These are phyloP conservation scores for Leptopterna dolabrata DNA, from an alignment of 2,888 invertebrate genomes.

Conservation along the genomic window DNA sequence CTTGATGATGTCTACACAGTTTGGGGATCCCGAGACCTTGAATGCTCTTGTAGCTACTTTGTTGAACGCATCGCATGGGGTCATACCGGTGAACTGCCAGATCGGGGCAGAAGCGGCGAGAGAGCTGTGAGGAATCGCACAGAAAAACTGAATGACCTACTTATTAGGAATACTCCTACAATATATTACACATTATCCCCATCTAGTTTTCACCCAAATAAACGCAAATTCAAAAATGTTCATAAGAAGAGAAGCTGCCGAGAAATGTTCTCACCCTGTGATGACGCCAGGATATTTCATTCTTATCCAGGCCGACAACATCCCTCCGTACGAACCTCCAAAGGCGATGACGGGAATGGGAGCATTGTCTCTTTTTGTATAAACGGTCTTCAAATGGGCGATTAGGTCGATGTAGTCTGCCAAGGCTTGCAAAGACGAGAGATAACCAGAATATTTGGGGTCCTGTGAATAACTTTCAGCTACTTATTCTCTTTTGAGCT, in stretches of 20 bases:
- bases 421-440: constrained; percentile 91
- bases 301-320: constrained; percentile 95
- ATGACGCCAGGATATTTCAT: constrained; percentile 94
- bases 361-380: constrained; percentile 65
- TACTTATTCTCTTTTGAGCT: background rate
- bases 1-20: constrained; percentile 79
- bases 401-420: constrained; percentile 92
- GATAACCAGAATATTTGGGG: constrained; percentile 80
- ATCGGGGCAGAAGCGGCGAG: constrained; percentile 94
- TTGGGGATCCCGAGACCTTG: constrained; percentile 68
- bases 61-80: constrained; percentile 81
- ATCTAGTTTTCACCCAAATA: no score
- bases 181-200: no score
- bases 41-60: constrained; percentile 85
- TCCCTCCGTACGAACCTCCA: constrained; percentile 95
- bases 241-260: no score
- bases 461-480: constrained; percentile 66
- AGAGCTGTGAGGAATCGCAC: constrained; percentile 71
- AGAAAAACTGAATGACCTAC: no score
- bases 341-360: constrained; percentile 83
- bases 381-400: constrained; percentile 72
- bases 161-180: background rate
- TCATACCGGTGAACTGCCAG: constrained; percentile 84
- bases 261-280: constrained; percentile 72
- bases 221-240: no score